Evolutionary conservation across 64 coral and sea anemone species (phyloP).

Genomic region (Montipora capricornis): DNA sequence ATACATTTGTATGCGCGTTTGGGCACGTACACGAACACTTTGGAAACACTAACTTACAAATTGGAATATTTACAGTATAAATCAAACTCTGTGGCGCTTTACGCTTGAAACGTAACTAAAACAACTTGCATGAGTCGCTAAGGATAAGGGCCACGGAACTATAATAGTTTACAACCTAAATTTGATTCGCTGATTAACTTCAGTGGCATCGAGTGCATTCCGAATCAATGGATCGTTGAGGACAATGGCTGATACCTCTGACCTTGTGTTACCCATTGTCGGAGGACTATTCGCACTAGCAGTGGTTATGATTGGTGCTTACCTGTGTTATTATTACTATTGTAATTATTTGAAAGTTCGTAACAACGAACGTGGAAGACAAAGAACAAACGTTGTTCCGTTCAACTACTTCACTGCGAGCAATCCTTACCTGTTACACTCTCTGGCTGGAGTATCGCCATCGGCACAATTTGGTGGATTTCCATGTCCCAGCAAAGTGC

Average conservation of each 20-base stretch:
- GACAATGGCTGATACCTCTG: conserved; percentile 16
- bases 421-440: conserved; percentile 1
- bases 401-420: no score
- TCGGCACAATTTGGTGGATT: background rate
- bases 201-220: no score
- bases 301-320: background rate
- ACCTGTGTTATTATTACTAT: conserved; percentile 14
- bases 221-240: background rate
- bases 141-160: no score
- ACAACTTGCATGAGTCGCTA: no score
- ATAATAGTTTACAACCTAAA: no score
- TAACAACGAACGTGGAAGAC: background rate
- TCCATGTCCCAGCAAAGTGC: background rate
- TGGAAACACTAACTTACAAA: no score
- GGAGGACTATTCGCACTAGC: conserved; percentile 4
- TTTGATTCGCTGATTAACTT: no score
- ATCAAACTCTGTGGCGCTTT: no score
- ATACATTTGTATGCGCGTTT: no score
- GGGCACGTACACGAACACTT: no score
- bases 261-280: background rate
- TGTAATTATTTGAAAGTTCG: background rate
- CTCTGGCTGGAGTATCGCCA: background rate
- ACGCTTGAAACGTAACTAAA: no score
- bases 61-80: no score
- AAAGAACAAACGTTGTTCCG: background rate